Base-by-base conservation (phyloP, 2,113 vertebrate species). In the Psittacara wagleri region DNA sequence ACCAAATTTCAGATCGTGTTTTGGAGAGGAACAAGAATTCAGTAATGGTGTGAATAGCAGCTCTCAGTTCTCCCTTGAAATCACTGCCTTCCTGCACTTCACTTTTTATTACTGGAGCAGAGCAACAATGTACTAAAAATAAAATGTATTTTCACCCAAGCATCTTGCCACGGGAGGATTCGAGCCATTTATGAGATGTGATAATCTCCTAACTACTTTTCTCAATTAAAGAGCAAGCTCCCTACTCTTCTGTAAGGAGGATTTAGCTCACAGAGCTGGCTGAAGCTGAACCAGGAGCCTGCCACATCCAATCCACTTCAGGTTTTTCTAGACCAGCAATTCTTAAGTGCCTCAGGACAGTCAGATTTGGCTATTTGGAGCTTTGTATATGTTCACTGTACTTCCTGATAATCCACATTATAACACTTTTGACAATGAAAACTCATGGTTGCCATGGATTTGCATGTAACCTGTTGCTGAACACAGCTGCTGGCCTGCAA, bases 81-180 rank as follows among this genome's bases (percentile, higher is more conserved):
- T 25, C 39, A 22, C 89, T 94, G 78, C 33, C 55, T 95, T 96
- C 59, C 39, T 57, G 49, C 48, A 92, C 82, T 96, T 97, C 91
- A 48, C 78, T 92, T 88, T 94, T 97, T 95, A 93, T 95, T 86
- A 91, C 67, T 37, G 57, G 43, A 95, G 66, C 31, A 94, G 52
- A 66, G 84, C 28, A 83, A 49, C 86, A 94, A 88, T 37, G 49
- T 68, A 81, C 88, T 97, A 96, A 97, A 97, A 98, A 97, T 95
- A 97, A 90, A 90, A 80, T 2, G 16, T 61, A 81, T 95, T 95
- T 90, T 81, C 88, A 83, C 74, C 78, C 15, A 1, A 39, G 54
- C 54, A 55, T 28, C 78, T 94, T 97, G 80, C 28, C 83, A 83
- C 64, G 54, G 19, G 68, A 96, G 88, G 46, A 94, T 90, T 91